phyloP scores from a whole-genome alignment of 1,140 invertebrate species.

The Cataglyphis hispanica region DNA sequence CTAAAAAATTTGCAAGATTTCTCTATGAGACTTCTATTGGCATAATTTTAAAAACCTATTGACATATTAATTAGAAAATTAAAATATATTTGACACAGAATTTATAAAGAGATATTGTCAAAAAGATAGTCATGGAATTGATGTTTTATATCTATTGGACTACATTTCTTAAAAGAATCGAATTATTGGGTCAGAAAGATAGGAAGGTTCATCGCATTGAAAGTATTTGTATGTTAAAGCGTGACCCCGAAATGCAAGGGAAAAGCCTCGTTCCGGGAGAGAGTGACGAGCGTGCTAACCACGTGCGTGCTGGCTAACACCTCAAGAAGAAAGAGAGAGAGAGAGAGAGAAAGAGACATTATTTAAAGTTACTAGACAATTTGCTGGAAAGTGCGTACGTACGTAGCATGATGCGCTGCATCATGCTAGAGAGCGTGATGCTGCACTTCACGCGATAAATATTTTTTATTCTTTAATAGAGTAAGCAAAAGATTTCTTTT shows the following conservation, averaged over 20 bases:
- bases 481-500: slow-evolving; percentile 11
- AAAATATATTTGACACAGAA: neutral
- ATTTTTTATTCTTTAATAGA: neutral
- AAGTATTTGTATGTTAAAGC: slow-evolving; percentile 30
- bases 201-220: slow-evolving; percentile 13
- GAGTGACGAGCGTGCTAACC: slow-evolving; percentile 57
- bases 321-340: neutral
- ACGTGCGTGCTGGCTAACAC: slow-evolving; percentile 41
- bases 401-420: too few species aligned
- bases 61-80: neutral
- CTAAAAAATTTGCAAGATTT: neutral
- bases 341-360: slow-evolving; percentile 16
- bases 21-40: neutral
- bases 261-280: slow-evolving; percentile 62
- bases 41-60: neutral
- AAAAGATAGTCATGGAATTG: neutral
- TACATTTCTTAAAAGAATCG: neutral
- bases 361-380: neutral
- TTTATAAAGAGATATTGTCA: neutral
- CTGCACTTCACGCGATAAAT: neutral
- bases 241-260: slow-evolving; percentile 44
- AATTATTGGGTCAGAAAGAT: neutral
- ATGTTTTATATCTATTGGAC: neutral
- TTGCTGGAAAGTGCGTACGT: neutral
- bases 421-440: slow-evolving; percentile 20